Evolutionary conservation across 2,888 invertebrate species (phyloP).

Genomic region (Andrena praecox): DNA sequence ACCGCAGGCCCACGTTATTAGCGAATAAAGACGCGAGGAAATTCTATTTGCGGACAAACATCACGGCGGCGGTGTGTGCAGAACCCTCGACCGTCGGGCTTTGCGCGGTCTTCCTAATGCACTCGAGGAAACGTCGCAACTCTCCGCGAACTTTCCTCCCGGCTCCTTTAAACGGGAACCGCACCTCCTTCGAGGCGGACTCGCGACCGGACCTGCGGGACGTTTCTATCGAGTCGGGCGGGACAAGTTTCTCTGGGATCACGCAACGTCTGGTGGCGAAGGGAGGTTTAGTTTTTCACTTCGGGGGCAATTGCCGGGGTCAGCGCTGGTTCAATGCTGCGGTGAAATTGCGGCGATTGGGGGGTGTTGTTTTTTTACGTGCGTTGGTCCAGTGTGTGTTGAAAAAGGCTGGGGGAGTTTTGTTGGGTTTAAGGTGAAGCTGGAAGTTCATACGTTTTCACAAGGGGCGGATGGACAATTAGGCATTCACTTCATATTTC

Average conservation of each 20-base stretch:
- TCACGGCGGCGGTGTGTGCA: conserved; percentile 62
- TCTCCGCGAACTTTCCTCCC: conserved; percentile 48
- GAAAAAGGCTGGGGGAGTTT: no score
- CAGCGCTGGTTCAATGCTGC: no score
- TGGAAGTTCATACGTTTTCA: no score
- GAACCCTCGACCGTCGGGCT: conserved; percentile 68
- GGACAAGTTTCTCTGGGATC: background rate
- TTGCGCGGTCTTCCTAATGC: conserved; percentile 66
- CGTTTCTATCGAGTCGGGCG: background rate
- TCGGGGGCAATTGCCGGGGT: no score
- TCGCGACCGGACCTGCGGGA: background rate
- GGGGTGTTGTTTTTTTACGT: no score
- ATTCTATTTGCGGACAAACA: conserved; percentile 75
- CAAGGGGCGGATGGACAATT: no score
- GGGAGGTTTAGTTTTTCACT: no score
- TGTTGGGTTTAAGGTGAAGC: no score
- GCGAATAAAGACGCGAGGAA: conserved; percentile 74
- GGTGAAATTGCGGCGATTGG: no score
- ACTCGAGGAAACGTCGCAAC: conserved; percentile 60
- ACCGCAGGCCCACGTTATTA: conserved; percentile 68
- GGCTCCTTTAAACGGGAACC: conserved; percentile 38
- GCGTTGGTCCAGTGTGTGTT: no score
- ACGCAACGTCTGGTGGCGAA: background rate
- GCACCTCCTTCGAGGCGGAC: conserved; percentile 34
- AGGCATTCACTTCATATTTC: no score